These are phyloP conservation scores for Fissipunctia ypsillon DNA, from an alignment of 2,888 invertebrate genomes.

Conservation along the genomic window DNA sequence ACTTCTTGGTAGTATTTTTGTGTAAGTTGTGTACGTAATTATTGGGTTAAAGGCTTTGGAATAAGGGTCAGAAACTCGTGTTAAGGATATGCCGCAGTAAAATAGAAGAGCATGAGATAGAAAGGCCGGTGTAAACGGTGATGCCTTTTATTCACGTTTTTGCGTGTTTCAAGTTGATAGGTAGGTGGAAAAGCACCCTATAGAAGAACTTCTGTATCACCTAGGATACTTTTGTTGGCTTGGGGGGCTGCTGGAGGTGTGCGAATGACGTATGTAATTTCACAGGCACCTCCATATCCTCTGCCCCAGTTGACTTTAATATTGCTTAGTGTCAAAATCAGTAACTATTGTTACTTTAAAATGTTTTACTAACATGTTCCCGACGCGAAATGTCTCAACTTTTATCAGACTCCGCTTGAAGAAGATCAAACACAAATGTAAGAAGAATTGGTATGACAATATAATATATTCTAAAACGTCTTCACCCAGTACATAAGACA, in stretches of 20 bases:
- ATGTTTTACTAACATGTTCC: neutral
- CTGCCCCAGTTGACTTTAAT: too few relatives aligned
- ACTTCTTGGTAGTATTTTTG: neutral
- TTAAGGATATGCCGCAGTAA: neutral
- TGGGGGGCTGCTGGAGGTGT: neutral
- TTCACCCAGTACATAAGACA: constrained; percentile 16
- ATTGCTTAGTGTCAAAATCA: neutral
- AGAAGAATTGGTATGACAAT: neutral
- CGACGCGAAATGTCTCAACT: neutral
- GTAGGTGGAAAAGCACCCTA: neutral
- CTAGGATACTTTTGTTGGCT: neutral
- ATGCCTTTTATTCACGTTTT: neutral
- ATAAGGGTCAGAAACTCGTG: too few relatives aligned
- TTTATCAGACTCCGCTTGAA: neutral
- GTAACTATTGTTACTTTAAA: neutral
- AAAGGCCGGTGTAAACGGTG: neutral
- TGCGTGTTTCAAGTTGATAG: too few relatives aligned
- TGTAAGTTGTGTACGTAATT: neutral
- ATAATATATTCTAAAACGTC: constrained; percentile 2
- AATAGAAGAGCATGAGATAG: neutral
- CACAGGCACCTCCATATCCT: too few relatives aligned
- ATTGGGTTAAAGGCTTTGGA: too few relatives aligned
- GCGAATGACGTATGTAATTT: neutral
- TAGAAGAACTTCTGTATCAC: too few relatives aligned
- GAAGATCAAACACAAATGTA: neutral